Percentiles rank a stretch among this genome's conserved stretches.
These are phyloP conservation scores for Rhynchophorus ferrugineus DNA, from an alignment of 1,140 invertebrate species.

Conservation along the genomic window DNA sequence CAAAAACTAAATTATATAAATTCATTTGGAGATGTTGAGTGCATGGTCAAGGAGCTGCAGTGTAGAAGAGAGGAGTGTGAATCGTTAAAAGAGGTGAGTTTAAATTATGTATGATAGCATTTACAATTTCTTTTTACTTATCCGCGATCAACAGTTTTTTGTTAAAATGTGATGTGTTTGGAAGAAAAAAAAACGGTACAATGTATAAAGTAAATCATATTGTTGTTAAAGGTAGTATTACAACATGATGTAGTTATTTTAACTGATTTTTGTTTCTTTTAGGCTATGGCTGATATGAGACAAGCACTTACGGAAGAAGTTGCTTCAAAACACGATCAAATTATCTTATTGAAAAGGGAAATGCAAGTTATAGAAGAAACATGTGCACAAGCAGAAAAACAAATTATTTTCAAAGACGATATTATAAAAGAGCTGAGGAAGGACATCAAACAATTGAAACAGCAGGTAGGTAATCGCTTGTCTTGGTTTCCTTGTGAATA, in stretches of 20 bases:
- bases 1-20: constrained; percentile 14
- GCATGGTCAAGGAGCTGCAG: constrained; percentile 17
- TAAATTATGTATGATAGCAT: background rate
- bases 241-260: background rate
- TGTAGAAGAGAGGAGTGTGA: constrained; percentile 23
- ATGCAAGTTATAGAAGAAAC: constrained; percentile 43
- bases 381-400: constrained; percentile 40
- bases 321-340: constrained; percentile 44
- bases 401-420: constrained; percentile 46
- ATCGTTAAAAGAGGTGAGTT: constrained; percentile 25
- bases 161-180: too few species aligned
- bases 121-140: background rate
- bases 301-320: constrained; percentile 45
- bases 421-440: constrained; percentile 49
- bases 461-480: constrained; percentile 23
- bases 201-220: too few species aligned
- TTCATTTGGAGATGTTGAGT: constrained; percentile 15
- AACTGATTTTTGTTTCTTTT: constrained; percentile 13
- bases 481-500: background rate
- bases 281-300: constrained; percentile 41
- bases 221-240: background rate
- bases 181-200: too few species aligned
- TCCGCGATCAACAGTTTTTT: background rate
- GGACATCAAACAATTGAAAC: constrained; percentile 40
- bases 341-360: constrained; percentile 40